These are phyloP conservation scores for Crotophaga sulcirostris DNA, from an alignment of 2,113 vertebrate species.

Conservation along the genomic window DNA sequence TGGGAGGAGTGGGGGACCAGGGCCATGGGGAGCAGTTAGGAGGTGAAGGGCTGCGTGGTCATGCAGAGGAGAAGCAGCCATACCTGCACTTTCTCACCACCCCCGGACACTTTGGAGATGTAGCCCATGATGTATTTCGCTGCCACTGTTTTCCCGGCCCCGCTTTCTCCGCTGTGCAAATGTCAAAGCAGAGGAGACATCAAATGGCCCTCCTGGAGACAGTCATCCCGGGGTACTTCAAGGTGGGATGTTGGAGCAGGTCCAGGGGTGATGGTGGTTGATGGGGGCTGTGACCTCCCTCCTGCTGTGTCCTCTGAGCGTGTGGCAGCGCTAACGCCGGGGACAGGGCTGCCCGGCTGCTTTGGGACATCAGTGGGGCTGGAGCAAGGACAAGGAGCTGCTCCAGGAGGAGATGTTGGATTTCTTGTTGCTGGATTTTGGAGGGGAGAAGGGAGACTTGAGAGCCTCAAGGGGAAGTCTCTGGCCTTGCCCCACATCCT, in stretches of 20 bases:
- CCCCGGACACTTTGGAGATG: slow-evolving; percentile 97
- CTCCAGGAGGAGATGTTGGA: rapidly evolving
- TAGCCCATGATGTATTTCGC: slow-evolving; percentile 99
- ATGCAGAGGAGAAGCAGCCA: not conserved
- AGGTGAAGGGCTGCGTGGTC: rapidly evolving
- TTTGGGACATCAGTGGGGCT: not conserved
- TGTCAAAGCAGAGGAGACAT: not conserved
- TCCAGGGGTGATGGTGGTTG: rapidly evolving
- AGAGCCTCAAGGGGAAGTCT: slow-evolving; percentile 11
- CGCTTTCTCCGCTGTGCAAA: slow-evolving; percentile 88
- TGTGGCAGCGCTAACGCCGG: rapidly evolving
- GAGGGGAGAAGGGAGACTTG: not conserved
- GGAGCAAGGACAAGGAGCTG: not conserved
- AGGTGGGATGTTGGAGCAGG: not conserved
- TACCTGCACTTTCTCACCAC: slow-evolving; percentile 96
- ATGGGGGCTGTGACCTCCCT: not conserved
- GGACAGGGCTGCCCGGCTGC: not conserved
- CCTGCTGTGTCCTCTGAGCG: rapidly evolving
- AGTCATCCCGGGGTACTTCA: rapidly evolving
- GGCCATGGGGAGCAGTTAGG: rapidly evolving
- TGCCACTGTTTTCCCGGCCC: slow-evolving; percentile 95
- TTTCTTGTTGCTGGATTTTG: not conserved
- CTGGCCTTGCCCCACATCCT: slow-evolving; percentile 36
- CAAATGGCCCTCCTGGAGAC: not conserved
- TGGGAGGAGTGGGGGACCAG: rapidly evolving